A percentile compares a stretch with the other conserved stretches of the same genome.
These are phyloP conservation scores for Batillaria attramentaria DNA, from an alignment of 1,140 invertebrate genomes.

Conservation along the genomic window DNA sequence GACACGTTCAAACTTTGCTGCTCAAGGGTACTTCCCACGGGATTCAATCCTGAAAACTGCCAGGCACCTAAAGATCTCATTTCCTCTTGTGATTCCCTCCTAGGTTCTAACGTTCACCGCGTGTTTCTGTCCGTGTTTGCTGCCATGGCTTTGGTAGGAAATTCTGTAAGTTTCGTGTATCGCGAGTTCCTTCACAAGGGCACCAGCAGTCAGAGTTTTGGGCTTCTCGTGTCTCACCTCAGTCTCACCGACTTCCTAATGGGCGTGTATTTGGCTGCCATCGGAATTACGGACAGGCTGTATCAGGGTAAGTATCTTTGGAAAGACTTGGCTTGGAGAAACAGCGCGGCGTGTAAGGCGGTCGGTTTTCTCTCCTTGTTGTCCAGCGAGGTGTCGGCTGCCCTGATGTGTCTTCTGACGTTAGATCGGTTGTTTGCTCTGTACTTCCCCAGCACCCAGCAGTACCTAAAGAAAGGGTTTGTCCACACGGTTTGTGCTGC, in stretches of 20 bases:
- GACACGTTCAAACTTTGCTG: slow-evolving; percentile 47
- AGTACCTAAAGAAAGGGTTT: not conserved
- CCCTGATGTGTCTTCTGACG: slow-evolving; percentile 46
- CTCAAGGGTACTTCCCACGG: slow-evolving; percentile 25
- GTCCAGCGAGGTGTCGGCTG: slow-evolving; percentile 27
- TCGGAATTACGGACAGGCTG: slow-evolving; percentile 23
- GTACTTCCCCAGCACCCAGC: not conserved
- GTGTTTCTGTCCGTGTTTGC: slow-evolving; percentile 44
- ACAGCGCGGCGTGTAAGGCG: slow-evolving; percentile 7
- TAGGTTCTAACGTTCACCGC: slow-evolving; percentile 35
- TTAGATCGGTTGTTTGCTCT: slow-evolving; percentile 27
- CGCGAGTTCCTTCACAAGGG: not conserved
- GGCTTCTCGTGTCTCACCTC: slow-evolving; percentile 45
- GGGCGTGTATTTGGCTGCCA: slow-evolving; percentile 29
- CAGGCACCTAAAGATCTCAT: slow-evolving; percentile 36
- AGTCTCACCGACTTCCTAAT: slow-evolving; percentile 31
- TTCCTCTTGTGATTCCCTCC: slow-evolving; percentile 49
- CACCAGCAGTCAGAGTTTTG: slow-evolving; percentile 25
- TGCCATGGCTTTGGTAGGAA: slow-evolving; percentile 38
- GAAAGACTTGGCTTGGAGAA: slow-evolving; percentile 11
- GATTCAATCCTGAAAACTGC: slow-evolving; percentile 24
- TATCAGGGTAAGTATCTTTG: slow-evolving; percentile 48
- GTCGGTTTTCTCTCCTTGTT: slow-evolving; percentile 30
- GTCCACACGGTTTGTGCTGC: not conserved
- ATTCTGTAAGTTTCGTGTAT: slow-evolving; percentile 32